These are phyloP conservation scores for Petrosia ficiformis DNA, from an alignment of 37 sponge, comb jelly and placozoan genomes.

Conservation along the genomic window DNA sequence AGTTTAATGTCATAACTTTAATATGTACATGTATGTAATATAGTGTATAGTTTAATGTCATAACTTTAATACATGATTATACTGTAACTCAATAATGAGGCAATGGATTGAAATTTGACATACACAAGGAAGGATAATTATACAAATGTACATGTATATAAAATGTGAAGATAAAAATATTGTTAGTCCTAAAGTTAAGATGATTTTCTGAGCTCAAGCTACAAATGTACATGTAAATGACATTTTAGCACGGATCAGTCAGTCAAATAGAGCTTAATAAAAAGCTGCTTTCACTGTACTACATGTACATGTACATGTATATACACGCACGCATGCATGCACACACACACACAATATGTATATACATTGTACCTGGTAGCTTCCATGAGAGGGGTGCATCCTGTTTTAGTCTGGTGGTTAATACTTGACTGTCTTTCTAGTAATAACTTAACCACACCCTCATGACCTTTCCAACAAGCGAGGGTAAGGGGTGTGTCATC, in stretches of 20 bases:
- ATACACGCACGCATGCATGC: not conserved
- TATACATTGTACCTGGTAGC: constrained; percentile 75
- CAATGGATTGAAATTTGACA: too few species aligned
- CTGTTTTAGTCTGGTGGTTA: constrained; percentile 97
- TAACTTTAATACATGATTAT: too few species aligned
- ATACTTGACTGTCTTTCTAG: constrained; percentile 58
- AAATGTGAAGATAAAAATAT: too few species aligned
- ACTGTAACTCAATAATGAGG: too few species aligned
- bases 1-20: too few species aligned
- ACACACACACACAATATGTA: constrained; percentile 1
- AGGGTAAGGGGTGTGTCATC: constrained; percentile 97
- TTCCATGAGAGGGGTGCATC: constrained; percentile 80
- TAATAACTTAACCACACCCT: constrained; percentile 75
- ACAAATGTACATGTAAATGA: not conserved
- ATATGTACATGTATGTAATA: too few species aligned
- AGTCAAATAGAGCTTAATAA: not conserved
- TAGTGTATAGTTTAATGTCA: too few species aligned
- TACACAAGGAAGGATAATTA: too few species aligned
- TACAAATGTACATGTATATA: too few species aligned
- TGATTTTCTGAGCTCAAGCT: not conserved
- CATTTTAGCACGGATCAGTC: not conserved
- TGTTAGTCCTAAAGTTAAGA: not conserved
- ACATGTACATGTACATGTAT: not conserved
- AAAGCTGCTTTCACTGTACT: not conserved
- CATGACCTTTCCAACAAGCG: constrained; percentile 96